Percentiles rank a stretch among this genome's conserved stretches.
Evolutionary conservation across 2,888 invertebrate species (phyloP).

Genomic region (Adineta ricciae): DNA sequence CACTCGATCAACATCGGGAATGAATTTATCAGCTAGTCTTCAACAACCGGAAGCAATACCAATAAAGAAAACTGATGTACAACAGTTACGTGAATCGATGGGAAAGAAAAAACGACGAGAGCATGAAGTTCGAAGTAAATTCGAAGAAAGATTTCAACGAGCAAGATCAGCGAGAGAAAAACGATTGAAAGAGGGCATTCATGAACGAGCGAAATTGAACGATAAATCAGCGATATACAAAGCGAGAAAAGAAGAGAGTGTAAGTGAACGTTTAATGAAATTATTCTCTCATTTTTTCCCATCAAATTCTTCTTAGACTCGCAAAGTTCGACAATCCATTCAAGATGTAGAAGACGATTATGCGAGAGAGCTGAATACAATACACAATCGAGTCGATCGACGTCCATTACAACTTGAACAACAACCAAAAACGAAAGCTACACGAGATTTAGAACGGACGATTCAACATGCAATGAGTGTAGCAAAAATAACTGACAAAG

Average conservation of each 20-base stretch:
- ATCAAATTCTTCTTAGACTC: neutral
- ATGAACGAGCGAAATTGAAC: neutral
- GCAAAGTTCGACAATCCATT: neutral
- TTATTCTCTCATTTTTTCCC: neutral
- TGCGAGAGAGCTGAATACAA: neutral
- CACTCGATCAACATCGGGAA: neutral
- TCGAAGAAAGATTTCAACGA: constrained; percentile 6
- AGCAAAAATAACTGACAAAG: neutral
- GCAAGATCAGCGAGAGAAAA: neutral
- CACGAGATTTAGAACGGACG: neutral
- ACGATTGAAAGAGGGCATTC: neutral
- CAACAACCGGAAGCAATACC: constrained; percentile 1
- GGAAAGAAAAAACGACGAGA: neutral
- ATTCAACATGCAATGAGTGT: constrained; percentile 16
- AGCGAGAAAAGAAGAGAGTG: constrained; percentile 8
- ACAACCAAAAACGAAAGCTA: neutral
- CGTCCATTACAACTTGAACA: constrained; percentile 11
- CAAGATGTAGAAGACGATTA: neutral
- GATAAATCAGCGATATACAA: neutral
- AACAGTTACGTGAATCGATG: neutral
- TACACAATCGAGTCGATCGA: neutral
- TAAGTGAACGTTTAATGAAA: neutral
- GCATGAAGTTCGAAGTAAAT: neutral
- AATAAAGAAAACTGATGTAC: neutral
- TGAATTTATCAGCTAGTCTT: neutral